Evolutionary conservation across 2,113 vertebrate genomes (phyloP), one percentile per base, ranked within the genome.

Genomic region (Glaucidium brasilianum): DNA sequence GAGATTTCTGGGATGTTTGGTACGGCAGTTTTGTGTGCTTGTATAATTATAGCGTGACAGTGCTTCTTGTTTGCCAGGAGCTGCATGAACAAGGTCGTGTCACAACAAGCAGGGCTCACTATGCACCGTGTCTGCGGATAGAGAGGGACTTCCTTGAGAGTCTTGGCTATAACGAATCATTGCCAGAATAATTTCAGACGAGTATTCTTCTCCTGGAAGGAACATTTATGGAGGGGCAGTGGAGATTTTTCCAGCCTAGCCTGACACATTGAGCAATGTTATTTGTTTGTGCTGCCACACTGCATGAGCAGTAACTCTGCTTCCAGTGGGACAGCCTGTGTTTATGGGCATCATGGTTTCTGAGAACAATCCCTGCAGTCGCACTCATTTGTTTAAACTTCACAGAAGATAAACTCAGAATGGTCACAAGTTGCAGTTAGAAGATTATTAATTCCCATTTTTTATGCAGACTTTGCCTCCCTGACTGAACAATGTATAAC

Each of bases 101-200:
- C 35, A 21, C 0, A 0, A 34, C 30, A 27, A 27, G 5, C 52
- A 35, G 8, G 30, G 13, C 1, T 5, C 72, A 18, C 52, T 91
- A 34, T 0, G 0, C 21, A 52, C 27, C 43, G 37, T 4, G 2
- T 47, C 50, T 0, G 2, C 21, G 37, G 63, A 60, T 17, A 49
- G 58, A 83, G 18, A 81, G 16, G 32, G 43, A 85, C 25, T 69
- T 82, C 35, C 73, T 41, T 58, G 20, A 79, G 14, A 3, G 0
- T 50, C 64, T 67, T 63, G 77, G 43, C 19, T 76, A 4, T 60
- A 68, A 25, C 0, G 4, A 88, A 35, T 74, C 12, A 20, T 52
- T 43, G 30, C 22, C 62, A 76, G 19, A 79, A 43, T 62, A 56
- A 49, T 68, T 88, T 82, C 58, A 79, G 49, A 75, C 43, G 34